Percentiles rank a stretch among this genome's conserved stretches.
phyloP scores from a whole-genome alignment of 1,140 invertebrate genomes.

The Scaptomyza pallida region DNA sequence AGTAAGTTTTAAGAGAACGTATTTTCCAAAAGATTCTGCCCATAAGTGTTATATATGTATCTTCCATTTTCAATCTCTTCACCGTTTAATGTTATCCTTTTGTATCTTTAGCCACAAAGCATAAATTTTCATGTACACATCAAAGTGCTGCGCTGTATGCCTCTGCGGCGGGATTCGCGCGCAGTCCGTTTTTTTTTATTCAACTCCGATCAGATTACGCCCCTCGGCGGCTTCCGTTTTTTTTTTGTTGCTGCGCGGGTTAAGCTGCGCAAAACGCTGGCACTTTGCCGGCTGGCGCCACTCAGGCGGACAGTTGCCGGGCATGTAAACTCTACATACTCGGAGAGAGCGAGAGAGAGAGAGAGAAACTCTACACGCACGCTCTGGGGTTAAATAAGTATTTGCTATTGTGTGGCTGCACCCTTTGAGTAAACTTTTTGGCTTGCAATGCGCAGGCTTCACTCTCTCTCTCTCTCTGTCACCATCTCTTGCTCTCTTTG shows the following conservation, averaged over 20 bases:
- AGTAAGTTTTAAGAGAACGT: too few species aligned
- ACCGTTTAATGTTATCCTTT: background rate
- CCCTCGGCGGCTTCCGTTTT: background rate
- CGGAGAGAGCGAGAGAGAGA: conserved; percentile 8
- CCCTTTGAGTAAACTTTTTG: conserved; percentile 51
- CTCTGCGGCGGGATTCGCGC: conserved; percentile 4
- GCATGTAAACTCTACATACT: conserved; percentile 17
- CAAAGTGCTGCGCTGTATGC: conserved; percentile 4
- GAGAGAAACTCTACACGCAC: conserved; percentile 29
- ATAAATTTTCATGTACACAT: background rate
- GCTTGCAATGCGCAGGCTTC: conserved; percentile 48
- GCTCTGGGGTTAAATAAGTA: conserved; percentile 41
- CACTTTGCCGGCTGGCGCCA: conserved; percentile 60
- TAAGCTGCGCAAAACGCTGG: conserved; percentile 63
- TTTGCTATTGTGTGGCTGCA: conserved; percentile 43
- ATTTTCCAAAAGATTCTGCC: too few species aligned
- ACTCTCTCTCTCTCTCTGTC: conserved; percentile 14
- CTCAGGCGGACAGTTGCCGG: conserved; percentile 50
- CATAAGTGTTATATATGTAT: too few species aligned
- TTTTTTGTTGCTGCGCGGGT: conserved; percentile 6
- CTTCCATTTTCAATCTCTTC: background rate
- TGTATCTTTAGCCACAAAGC: background rate
- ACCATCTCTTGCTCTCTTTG: background rate
- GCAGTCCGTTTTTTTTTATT: conserved; percentile 10
- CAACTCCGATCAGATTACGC: conserved; percentile 52